phyloP scores from a whole-genome alignment of 2,113 vertebrate species.

The Osmerus mordax region DNA sequence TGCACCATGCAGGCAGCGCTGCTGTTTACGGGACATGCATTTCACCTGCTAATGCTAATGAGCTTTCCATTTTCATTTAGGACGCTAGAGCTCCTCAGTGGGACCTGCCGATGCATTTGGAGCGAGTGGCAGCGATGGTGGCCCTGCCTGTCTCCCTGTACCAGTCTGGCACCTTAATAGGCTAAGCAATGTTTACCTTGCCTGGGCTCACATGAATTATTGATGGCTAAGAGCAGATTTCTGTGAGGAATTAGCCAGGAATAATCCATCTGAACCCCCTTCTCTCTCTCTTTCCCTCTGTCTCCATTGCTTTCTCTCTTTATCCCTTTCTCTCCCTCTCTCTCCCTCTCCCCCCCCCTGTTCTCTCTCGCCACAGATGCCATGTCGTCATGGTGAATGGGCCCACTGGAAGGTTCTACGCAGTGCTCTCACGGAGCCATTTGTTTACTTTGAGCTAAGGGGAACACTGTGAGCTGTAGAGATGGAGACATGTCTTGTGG shows the following conservation, averaged over 20 bases:
- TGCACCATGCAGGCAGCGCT: slow-evolving; percentile 35
- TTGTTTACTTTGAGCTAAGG: too few relatives aligned
- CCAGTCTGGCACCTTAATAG: slow-evolving; percentile 57
- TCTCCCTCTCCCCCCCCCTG: background rate
- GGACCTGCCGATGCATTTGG: slow-evolving; percentile 19
- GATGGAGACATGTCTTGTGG: too few relatives aligned
- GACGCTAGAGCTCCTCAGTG: slow-evolving; percentile 6
- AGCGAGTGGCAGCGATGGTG: slow-evolving; percentile 17
- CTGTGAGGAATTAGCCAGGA: slow-evolving; percentile 54
- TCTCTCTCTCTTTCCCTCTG: background rate
- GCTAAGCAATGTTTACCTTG: slow-evolving; percentile 64
- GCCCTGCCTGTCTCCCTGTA: slow-evolving; percentile 16
- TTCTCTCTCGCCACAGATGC: background rate
- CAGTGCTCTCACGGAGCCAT: too few relatives aligned
- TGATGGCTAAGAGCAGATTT: slow-evolving; percentile 58
- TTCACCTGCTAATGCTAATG: slow-evolving; percentile 43
- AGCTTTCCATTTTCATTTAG: slow-evolving; percentile 51
- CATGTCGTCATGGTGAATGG: too few relatives aligned
- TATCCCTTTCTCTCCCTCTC: background rate
- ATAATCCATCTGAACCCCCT: slow-evolving; percentile 42
- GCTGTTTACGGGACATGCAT: slow-evolving; percentile 32
- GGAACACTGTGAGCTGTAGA: too few relatives aligned
- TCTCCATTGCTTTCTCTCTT: background rate
- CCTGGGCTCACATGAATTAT: slow-evolving; percentile 70
- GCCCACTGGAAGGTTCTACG: too few relatives aligned